phyloP scores from a whole-genome alignment of 1,140 invertebrate genomes.

The Nomia melanderi region DNA sequence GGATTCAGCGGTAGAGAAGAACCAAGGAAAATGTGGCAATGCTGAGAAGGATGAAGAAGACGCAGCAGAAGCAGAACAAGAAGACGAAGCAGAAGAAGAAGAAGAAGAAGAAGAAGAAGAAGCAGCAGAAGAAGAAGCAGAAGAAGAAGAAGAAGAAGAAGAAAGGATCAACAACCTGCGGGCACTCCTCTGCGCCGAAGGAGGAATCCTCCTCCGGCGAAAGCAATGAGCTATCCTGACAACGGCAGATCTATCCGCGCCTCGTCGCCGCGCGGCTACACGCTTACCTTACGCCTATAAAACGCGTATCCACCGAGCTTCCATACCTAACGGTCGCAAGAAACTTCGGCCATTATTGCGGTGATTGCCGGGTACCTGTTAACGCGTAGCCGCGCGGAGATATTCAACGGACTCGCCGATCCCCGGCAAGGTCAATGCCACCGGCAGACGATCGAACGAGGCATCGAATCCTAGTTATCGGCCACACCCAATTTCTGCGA shows the following conservation, averaged over 20 bases:
- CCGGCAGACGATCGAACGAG: slow-evolving; percentile 49
- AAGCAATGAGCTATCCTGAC: slow-evolving; percentile 59
- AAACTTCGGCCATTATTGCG: slow-evolving; percentile 64
- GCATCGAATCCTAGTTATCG: slow-evolving; percentile 66
- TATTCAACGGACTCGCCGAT: slow-evolving; percentile 48
- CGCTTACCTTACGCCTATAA: slow-evolving; percentile 1
- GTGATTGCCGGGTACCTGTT: slow-evolving; percentile 66
- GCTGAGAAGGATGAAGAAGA: neutral
- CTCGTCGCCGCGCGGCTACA: slow-evolving; percentile 34
- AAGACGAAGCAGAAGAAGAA: slow-evolving; percentile 43
- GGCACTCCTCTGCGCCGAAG: slow-evolving; percentile 62
- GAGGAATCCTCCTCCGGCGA: slow-evolving; percentile 52
- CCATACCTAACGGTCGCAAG: slow-evolving; percentile 69
- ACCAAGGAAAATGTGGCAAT: slow-evolving; percentile 3
- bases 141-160: slow-evolving; percentile 56
- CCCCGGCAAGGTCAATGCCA: slow-evolving; percentile 73
- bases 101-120: slow-evolving; percentile 5
- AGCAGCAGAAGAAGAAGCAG: slow-evolving; percentile 27
- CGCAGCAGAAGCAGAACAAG: slow-evolving; percentile 26
- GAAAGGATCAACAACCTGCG: slow-evolving; percentile 74
- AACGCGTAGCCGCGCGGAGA: slow-evolving; percentile 61
- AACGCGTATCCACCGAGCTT: slow-evolving; percentile 45
- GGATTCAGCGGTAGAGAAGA: slow-evolving; percentile 19
- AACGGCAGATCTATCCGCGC: slow-evolving; percentile 61
- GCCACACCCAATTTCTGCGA: slow-evolving; percentile 61